A percentile compares a stretch with the other conserved stretches of the same genome.
phyloP scores from a whole-genome alignment of 2,888 invertebrate genomes.

The Pandemis heparana region DNA sequence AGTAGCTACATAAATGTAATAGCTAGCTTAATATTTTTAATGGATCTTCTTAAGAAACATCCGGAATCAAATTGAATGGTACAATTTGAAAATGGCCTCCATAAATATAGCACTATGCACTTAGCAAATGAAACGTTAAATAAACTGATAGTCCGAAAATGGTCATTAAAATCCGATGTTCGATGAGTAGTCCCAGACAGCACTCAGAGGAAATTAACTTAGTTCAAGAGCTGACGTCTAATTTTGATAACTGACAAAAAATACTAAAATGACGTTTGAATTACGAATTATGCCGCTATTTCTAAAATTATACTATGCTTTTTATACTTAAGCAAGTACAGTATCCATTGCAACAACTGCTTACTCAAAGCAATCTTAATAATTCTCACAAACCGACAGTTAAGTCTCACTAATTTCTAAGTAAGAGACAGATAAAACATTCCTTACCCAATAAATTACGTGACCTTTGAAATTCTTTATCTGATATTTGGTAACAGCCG shows the following conservation, averaged over 20 bases:
- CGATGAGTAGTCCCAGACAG: slow-evolving; percentile 4
- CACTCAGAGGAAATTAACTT: slow-evolving; percentile 3
- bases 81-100: not conserved
- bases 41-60: slow-evolving; percentile 12
- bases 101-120: not conserved
- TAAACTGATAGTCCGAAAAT: slow-evolving; percentile 1
- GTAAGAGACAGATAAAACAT: not conserved
- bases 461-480: slow-evolving; percentile 20
- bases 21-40: slow-evolving; percentile 22
- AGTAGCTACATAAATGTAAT: slow-evolving; percentile 1
- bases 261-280: not conserved
- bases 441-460: slow-evolving; percentile 3
- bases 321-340: too few species aligned
- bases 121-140: slow-evolving; percentile 16
- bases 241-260: not conserved
- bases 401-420: not conserved
- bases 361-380: not conserved
- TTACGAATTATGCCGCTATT: too few species aligned
- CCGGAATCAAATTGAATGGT: not conserved
- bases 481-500: slow-evolving; percentile 34
- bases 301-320: too few species aligned
- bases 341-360: too few species aligned
- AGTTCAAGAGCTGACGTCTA: not conserved
- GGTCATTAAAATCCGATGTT: slow-evolving; percentile 6
- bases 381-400: not conserved